Conservation (phyloP, 2,113 vertebrate species). For the Jaculus jaculus region DNA sequence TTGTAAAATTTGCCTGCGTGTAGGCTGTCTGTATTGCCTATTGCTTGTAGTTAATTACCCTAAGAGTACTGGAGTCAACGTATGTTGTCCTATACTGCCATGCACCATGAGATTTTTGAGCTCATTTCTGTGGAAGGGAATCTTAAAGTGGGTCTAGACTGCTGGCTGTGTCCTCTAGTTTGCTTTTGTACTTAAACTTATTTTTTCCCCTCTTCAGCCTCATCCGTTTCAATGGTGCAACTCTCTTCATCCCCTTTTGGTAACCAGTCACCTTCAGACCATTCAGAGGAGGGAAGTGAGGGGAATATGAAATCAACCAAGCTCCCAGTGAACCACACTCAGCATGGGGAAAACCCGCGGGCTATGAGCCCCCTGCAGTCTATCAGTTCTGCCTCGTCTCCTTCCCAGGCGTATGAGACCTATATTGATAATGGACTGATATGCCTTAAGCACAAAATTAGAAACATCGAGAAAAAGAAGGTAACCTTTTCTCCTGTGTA, state of each 20-base stretch:
- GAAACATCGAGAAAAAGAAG: slow-evolving; percentile 99
- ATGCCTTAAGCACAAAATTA: slow-evolving; percentile 97
- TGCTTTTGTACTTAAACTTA: not conserved
- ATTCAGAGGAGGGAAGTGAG: slow-evolving; percentile 77
- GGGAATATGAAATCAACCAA: slow-evolving; percentile 84
- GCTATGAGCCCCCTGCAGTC: slow-evolving; percentile 83
- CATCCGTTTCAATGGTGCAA: slow-evolving; percentile 91
- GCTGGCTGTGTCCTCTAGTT: not conserved
- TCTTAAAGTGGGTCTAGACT: not conserved
- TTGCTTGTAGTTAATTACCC: not conserved
- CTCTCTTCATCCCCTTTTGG: slow-evolving; percentile 85
- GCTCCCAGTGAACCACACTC: slow-evolving; percentile 78
- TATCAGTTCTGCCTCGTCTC: slow-evolving; percentile 83
- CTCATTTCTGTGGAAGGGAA: not conserved
- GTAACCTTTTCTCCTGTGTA: slow-evolving; percentile 77
- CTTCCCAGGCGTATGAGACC: slow-evolving; percentile 92
- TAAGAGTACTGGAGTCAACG: not conserved
- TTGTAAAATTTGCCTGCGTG: slow-evolving; percentile 20
- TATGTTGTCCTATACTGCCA: not conserved
- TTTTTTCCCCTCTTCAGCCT: slow-evolving; percentile 61
- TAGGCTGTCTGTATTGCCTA: not conserved
- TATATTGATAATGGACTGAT: slow-evolving; percentile 97
- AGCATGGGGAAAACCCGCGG: slow-evolving; percentile 79
- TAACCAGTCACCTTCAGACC: slow-evolving; percentile 83
- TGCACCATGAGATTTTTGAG: not conserved